Conservation (phyloP, 2,113 vertebrate genomes). For the Thryonomys swinderianus region DNA sequence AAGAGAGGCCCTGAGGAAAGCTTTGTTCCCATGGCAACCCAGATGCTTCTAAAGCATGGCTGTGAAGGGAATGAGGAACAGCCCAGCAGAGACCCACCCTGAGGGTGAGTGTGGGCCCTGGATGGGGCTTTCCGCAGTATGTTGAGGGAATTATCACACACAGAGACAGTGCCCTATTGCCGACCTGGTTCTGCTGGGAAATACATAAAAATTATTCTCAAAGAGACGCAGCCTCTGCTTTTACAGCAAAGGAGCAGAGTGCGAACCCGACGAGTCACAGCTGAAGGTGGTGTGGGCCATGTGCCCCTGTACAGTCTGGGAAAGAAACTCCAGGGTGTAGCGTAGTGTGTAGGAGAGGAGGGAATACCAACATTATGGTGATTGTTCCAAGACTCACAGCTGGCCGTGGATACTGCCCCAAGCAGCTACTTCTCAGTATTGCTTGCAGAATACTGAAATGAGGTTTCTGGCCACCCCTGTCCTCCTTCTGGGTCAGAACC, state of each 20-base stretch:
- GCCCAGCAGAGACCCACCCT: neutral
- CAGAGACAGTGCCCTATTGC: rapidly evolving
- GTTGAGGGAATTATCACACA: neutral
- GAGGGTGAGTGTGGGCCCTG: neutral
- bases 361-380: neutral
- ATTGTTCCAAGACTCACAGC: neutral
- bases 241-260: neutral
- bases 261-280: neutral
- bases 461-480: neutral
- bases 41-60: neutral
- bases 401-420: neutral
- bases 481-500: neutral
- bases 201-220: neutral
- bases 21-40: neutral
- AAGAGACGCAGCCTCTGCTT: too few relatives aligned
- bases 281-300: neutral
- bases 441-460: neutral
- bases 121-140: neutral
- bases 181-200: neutral
- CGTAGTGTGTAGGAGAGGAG: too few relatives aligned
- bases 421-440: neutral
- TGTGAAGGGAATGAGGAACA: neutral
- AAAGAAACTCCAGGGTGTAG: neutral
- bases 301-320: too few relatives aligned
- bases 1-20: neutral